phyloP scores from a whole-genome alignment of 1,140 invertebrate species.

The Piezodorus guildinii region DNA sequence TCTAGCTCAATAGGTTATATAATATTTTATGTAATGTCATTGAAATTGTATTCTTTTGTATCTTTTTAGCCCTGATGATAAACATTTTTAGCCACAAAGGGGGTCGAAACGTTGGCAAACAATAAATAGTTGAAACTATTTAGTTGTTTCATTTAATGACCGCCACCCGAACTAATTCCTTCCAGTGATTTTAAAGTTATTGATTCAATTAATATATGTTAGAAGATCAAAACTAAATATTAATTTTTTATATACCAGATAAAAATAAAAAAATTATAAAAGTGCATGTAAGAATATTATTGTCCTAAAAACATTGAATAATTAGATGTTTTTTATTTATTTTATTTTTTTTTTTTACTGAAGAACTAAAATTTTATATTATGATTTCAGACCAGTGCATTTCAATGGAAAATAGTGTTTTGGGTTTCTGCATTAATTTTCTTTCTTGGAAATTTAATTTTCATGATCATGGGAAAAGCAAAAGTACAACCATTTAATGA shows the following conservation, averaged over 20 bases:
- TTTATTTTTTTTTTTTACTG: background rate
- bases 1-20: too few relatives aligned
- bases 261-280: background rate
- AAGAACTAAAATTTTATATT: slow-evolving; percentile 3
- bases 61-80: too few relatives aligned
- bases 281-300: background rate
- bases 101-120: too few relatives aligned
- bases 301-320: background rate
- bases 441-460: slow-evolving; percentile 37
- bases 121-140: too few relatives aligned
- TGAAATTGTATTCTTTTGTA: too few relatives aligned
- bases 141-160: too few relatives aligned
- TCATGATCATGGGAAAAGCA: slow-evolving; percentile 34
- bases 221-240: background rate
- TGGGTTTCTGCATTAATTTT: slow-evolving; percentile 39
- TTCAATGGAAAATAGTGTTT: slow-evolving; percentile 42
- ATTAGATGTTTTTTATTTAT: too few relatives aligned
- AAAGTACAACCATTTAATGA: slow-evolving; percentile 29
- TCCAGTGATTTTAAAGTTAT: background rate
- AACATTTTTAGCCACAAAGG: too few relatives aligned
- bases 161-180: too few relatives aligned
- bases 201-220: background rate
- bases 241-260: background rate
- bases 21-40: too few relatives aligned
- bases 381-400: slow-evolving; percentile 34